Percentiles rank a stretch among this genome's conserved stretches.
These are phyloP conservation scores for Gallinago undulata DNA, from an alignment of 2,113 vertebrate species.

Conservation along the genomic window DNA sequence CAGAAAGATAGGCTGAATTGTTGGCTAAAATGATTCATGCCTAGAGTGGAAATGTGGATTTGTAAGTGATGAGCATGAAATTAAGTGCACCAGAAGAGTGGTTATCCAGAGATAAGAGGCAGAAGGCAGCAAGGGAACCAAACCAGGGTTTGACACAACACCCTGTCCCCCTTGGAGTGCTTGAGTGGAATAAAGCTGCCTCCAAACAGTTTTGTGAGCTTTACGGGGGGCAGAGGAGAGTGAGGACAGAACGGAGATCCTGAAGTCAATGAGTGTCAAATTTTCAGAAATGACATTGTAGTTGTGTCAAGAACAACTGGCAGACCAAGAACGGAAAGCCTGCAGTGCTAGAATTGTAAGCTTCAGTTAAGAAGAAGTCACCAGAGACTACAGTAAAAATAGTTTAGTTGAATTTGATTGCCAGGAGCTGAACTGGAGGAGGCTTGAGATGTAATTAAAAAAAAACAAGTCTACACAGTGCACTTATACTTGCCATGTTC, in stretches of 20 bases:
- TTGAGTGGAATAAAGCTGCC: background rate
- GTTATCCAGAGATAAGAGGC: background rate
- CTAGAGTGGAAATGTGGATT: background rate
- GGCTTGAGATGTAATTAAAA: background rate
- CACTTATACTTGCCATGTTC: background rate
- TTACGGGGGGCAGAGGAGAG: background rate
- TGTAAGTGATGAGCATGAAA: background rate
- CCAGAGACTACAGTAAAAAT: background rate
- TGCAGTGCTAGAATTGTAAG: background rate
- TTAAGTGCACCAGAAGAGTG: background rate
- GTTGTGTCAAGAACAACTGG: background rate
- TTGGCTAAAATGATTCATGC: conserved; percentile 25
- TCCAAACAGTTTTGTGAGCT: background rate
- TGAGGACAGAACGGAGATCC: background rate
- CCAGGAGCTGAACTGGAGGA: background rate
- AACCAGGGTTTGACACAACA: background rate
- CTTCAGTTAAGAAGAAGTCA: background rate
- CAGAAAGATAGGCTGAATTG: background rate
- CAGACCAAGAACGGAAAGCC: background rate
- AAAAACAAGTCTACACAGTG: background rate
- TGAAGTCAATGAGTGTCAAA: background rate
- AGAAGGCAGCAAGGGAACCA: background rate
- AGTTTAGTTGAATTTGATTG: background rate
- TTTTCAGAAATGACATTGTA: background rate
- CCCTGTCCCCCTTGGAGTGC: background rate